Evolutionary conservation across 2,797 vertebrate genomes (phyloP).

Genomic region (Meda fulgida): DNA sequence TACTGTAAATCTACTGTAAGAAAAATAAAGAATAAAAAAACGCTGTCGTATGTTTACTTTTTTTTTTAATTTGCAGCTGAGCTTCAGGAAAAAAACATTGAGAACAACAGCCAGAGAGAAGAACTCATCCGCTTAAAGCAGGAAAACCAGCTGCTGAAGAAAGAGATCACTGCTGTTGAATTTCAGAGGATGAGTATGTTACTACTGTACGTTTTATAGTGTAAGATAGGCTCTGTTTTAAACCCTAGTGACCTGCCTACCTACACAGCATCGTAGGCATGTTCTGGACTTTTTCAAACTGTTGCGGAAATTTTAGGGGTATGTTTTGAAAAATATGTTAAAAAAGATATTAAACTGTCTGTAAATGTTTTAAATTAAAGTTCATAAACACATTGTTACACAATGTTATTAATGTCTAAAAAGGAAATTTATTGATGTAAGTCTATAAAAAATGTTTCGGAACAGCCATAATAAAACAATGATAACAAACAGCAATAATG

Average conservation of each 20-base stretch:
- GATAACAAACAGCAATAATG: not conserved
- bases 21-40: not conserved
- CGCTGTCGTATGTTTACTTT: not conserved
- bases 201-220: not conserved
- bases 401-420: not conserved
- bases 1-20: not conserved
- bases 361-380: not conserved
- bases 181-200: constrained; percentile 25
- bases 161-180: constrained; percentile 69
- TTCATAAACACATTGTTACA: not conserved
- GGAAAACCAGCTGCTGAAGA: constrained; percentile 81
- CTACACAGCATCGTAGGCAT: not conserved
- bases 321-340: not conserved
- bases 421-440: not conserved
- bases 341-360: not conserved
- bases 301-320: not conserved
- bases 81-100: constrained; percentile 78
- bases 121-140: constrained; percentile 86
- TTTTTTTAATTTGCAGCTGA: constrained; percentile 71
- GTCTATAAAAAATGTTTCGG: not conserved
- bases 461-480: not conserved
- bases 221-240: not conserved
- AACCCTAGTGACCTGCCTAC: not conserved
- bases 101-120: constrained; percentile 85
- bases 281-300: not conserved